These are phyloP conservation scores for Limenitis camilla DNA, from an alignment of 2,888 invertebrate genomes.

Conservation along the genomic window DNA sequence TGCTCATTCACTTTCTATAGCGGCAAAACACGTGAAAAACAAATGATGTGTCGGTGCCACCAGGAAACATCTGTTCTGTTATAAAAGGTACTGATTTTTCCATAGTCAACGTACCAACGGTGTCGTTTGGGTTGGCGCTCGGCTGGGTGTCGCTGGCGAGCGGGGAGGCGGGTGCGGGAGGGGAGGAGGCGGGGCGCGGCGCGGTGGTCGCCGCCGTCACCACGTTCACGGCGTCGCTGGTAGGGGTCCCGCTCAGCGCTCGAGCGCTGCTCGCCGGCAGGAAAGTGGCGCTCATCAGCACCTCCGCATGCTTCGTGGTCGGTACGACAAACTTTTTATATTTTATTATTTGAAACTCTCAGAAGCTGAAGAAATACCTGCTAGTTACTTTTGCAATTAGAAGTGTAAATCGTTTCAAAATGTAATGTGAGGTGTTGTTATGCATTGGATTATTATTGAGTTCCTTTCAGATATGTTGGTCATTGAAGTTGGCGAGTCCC, in stretches of 20 bases:
- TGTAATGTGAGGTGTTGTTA: neutral
- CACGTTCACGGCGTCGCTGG: slow-evolving; percentile 37
- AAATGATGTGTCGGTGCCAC: neutral
- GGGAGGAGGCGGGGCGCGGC: slow-evolving; percentile 35
- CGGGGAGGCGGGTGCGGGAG: slow-evolving; percentile 31
- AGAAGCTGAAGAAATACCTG: neutral
- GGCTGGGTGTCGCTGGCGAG: slow-evolving; percentile 57
- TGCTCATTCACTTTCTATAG: too few species aligned
- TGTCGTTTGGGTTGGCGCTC: slow-evolving; percentile 52
- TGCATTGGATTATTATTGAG: neutral
- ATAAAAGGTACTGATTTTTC: slow-evolving; percentile 1
- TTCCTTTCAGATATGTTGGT: slow-evolving; percentile 46
- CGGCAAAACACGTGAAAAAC: too few species aligned
- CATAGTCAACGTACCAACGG: slow-evolving; percentile 51
- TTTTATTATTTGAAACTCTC: neutral
- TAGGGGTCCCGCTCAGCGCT: slow-evolving; percentile 48
- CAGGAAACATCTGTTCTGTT: neutral
- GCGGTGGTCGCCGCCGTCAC: slow-evolving; percentile 37
- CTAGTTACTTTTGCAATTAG: too few species aligned
- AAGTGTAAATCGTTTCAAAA: neutral
- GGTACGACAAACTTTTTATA: slow-evolving; percentile 16
- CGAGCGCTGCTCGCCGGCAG: slow-evolving; percentile 39
- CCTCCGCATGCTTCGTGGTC: slow-evolving; percentile 45
- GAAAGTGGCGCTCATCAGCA: slow-evolving; percentile 42
- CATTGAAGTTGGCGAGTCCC: slow-evolving; percentile 45